These are phyloP conservation scores for Ditylenchus dipsaci DNA, from an alignment of 1,140 invertebrate genomes.

Conservation along the genomic window DNA sequence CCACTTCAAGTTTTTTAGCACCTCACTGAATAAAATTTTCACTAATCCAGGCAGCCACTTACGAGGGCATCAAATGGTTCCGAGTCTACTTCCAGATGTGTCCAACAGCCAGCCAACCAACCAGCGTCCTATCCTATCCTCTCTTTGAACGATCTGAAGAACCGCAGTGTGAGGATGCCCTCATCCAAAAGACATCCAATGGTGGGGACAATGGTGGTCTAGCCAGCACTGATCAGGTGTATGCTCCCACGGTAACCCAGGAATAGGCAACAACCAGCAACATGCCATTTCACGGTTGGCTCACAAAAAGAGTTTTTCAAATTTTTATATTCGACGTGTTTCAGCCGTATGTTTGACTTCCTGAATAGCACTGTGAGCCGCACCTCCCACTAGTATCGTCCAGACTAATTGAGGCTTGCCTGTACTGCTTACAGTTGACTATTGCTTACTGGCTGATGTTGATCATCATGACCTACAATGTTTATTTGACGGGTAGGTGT, in stretches of 20 bases:
- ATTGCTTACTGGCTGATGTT: slow-evolving; percentile 22
- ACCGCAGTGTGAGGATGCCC: slow-evolving; percentile 9
- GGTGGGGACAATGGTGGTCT: background rate
- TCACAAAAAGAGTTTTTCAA: background rate
- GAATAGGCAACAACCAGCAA: background rate
- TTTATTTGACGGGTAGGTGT: slow-evolving; percentile 83
- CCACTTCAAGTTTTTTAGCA: background rate
- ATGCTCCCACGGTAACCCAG: background rate
- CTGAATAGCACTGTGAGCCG: background rate
- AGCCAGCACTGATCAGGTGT: background rate
- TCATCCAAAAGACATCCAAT: background rate
- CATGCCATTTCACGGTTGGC: background rate
- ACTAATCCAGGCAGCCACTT: slow-evolving; percentile 19
- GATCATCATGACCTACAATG: slow-evolving; percentile 96
- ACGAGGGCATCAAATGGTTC: slow-evolving; percentile 50
- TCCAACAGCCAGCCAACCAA: background rate
- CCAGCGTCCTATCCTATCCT: background rate
- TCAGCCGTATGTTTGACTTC: background rate
- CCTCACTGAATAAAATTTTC: background rate
- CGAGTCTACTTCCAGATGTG: slow-evolving; percentile 14
- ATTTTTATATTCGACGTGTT: background rate
- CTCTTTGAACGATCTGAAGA: background rate
- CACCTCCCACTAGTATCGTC: background rate
- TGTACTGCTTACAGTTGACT: slow-evolving; percentile 2
- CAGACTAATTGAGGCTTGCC: background rate